These are phyloP conservation scores for Apotomis turbidana DNA, from an alignment of 2,888 invertebrate genomes.

Conservation along the genomic window DNA sequence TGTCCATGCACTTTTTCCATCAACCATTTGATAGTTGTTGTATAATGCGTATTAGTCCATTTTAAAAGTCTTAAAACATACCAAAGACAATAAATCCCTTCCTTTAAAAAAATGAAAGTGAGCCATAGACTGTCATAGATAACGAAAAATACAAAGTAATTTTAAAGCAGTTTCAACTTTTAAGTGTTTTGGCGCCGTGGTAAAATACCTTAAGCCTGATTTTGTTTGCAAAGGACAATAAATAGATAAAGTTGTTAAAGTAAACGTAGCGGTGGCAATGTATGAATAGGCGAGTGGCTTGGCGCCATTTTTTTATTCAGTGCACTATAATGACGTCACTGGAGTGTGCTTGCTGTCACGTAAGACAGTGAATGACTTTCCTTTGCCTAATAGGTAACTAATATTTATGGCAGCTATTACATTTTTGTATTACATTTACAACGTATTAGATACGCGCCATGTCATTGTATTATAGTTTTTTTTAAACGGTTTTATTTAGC, in stretches of 20 bases:
- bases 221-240: constrained; percentile 34
- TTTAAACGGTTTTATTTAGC: no score
- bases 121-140: constrained; percentile 8
- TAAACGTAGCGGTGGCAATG: constrained; percentile 12
- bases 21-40: constrained; percentile 40
- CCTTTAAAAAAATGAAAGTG: constrained; percentile 33
- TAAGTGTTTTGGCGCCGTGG: constrained; percentile 35
- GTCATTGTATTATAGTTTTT: no score
- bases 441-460: not conserved
- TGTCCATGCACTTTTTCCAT: constrained; percentile 16
- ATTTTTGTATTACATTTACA: not conserved
- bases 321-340: constrained; percentile 11
- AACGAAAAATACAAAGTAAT: not conserved
- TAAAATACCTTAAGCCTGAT: constrained; percentile 15
- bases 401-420: not conserved
- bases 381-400: not conserved
- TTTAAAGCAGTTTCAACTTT: constrained; percentile 18
- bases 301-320: constrained; percentile 28
- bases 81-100: constrained; percentile 31
- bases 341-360: not conserved
- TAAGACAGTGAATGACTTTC: constrained; percentile 5
- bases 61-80: constrained; percentile 18
- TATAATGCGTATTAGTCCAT: constrained; percentile 6
- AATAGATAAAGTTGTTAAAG: constrained; percentile 23
- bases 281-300: constrained; percentile 19